A percentile compares a stretch with the other conserved stretches of the same genome.
phyloP scores from a whole-genome alignment of 2,888 invertebrate species.

The Subacronicta megacephala region DNA sequence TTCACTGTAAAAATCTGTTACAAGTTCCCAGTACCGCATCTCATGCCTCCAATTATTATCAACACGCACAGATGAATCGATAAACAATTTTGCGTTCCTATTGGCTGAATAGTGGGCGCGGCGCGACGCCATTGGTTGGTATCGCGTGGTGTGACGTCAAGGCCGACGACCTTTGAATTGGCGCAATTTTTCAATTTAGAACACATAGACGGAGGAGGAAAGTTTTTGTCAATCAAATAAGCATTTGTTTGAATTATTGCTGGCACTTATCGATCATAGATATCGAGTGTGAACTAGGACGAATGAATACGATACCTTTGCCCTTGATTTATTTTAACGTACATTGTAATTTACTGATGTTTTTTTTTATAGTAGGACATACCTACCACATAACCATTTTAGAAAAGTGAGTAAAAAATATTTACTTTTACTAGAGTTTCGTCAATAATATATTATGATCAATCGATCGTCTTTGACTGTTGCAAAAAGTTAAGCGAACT shows the following conservation, averaged over 20 bases:
- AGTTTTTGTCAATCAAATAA: constrained; percentile 56
- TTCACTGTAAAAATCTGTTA: constrained; percentile 38
- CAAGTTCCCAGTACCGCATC: constrained; percentile 52
- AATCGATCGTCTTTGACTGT: too few species aligned
- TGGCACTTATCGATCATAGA: constrained; percentile 40
- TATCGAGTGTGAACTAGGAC: constrained; percentile 12
- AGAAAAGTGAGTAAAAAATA: too few species aligned
- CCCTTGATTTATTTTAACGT: constrained; percentile 18
- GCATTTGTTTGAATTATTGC: constrained; percentile 49
- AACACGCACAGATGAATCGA: constrained; percentile 72
- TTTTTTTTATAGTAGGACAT: too few species aligned
- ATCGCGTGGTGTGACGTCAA: constrained; percentile 71
- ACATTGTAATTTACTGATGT: too few species aligned
- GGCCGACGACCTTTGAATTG: constrained; percentile 79
- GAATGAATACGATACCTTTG: constrained; percentile 36
- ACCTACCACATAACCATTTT: too few species aligned
- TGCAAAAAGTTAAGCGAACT: too few species aligned
- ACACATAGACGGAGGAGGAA: constrained; percentile 50
- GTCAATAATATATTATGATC: too few species aligned
- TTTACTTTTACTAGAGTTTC: too few species aligned
- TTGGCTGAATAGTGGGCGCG: constrained; percentile 75
- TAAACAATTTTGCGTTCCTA: constrained; percentile 63
- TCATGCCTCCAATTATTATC: constrained; percentile 58
- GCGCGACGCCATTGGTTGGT: constrained; percentile 68
- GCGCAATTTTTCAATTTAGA: constrained; percentile 80